Base-by-base conservation (phyloP, 2,113 vertebrate species). In the Percina caprodes region DNA sequence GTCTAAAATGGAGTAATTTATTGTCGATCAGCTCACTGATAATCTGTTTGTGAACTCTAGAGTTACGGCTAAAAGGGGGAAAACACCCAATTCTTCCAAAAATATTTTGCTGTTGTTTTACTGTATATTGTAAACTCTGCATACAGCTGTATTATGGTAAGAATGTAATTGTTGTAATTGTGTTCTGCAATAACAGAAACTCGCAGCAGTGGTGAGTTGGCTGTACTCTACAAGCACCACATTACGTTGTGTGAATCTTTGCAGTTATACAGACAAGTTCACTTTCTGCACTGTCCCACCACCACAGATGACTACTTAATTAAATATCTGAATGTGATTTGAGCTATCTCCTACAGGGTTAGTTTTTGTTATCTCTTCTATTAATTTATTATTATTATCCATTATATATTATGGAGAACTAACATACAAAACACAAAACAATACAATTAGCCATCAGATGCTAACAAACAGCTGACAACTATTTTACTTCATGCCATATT, bases 161-260 rank as follows among this genome's bases (percentile, higher is more conserved):
- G 23, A 79, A 78, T 56, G 4, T 45, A 49, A 21, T 77, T 39
- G 39, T 39, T 39, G 39, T 42, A 42, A 49, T 19, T 59, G 12
- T 74, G 48, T 54, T 78, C 48, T 68, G 11, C 54, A 79, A 12
- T 55, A 72, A 39, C 54, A 66, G 23, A 74, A 71, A 71, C 23
- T 84, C 68, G 74, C 89, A 84, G 69, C 73, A 72, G 61, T 79
- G 71, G 46, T 71, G 72, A 80, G 35, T 87, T 87, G 84, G 74
- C 80, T 86, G 86, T 80, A 62, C 86, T 79, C 46, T 76, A 56
- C 68, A 87, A 84, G 82, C 71, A 82, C 39, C 74, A 85, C 85
- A 91, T 90, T 89, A 83, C 88, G 87, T 84, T 87, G 82, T 90
- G 88, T 90, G 88, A 92, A 91, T 87, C 71, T 88, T 90, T 87